phyloP scores from a whole-genome alignment of 1,140 invertebrate genomes.

The Penaeus indicus region DNA sequence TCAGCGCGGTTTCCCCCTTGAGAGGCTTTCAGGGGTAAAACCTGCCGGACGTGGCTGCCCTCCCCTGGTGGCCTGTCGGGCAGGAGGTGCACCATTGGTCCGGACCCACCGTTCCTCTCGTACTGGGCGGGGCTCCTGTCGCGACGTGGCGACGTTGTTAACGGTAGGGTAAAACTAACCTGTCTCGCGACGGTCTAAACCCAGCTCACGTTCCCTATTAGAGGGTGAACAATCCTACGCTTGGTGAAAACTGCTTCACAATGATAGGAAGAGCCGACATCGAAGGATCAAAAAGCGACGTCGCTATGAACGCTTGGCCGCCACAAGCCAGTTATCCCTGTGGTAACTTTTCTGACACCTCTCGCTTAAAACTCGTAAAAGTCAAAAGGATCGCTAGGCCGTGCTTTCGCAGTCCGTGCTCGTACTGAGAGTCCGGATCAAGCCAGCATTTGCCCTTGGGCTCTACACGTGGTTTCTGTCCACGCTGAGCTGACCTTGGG shows the following conservation, averaged over 20 bases:
- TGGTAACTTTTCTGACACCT: slow-evolving; percentile 88
- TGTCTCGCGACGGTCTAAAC: slow-evolving; percentile 83
- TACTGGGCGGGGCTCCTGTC: too few species aligned
- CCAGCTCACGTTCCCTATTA: slow-evolving; percentile 83
- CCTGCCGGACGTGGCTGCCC: too few species aligned
- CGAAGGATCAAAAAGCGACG: slow-evolving; percentile 87
- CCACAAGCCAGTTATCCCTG: slow-evolving; percentile 89
- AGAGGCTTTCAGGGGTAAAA: too few species aligned
- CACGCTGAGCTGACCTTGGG: too few species aligned
- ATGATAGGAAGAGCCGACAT: slow-evolving; percentile 90
- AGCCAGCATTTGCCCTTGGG: slow-evolving; percentile 86
- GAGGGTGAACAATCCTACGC: slow-evolving; percentile 86
- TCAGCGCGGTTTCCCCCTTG: too few species aligned
- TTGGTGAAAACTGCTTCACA: slow-evolving; percentile 74
- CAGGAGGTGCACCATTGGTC: too few species aligned
- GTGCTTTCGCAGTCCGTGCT: slow-evolving; percentile 69
- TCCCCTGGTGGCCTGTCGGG: too few species aligned
- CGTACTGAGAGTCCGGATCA: slow-evolving; percentile 83
- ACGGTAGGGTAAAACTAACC: slow-evolving; percentile 86
- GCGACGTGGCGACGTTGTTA: too few species aligned
- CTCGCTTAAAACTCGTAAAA: too few species aligned
- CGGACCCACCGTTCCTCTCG: too few species aligned
- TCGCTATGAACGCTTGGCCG: slow-evolving; percentile 87
- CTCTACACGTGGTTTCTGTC: slow-evolving; percentile 87
- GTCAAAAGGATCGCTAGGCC: too few species aligned